phyloP scores from a whole-genome alignment of 2,888 invertebrate species.

The Tipula helvola region DNA sequence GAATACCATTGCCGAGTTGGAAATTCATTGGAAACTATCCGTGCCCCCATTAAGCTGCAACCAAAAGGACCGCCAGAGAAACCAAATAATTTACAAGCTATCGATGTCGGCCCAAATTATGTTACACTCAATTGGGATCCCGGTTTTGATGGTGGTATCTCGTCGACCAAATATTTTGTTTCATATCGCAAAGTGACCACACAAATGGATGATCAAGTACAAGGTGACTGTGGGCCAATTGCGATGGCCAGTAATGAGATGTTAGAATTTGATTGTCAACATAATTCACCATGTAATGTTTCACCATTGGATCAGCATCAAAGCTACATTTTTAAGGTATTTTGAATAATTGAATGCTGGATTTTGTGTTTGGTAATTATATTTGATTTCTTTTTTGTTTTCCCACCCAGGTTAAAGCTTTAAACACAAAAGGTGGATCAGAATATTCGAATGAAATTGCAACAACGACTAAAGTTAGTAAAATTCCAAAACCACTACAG shows the following conservation, averaged over 20 bases:
- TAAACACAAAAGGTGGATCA: conserved; percentile 78
- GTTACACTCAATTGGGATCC: conserved; percentile 77
- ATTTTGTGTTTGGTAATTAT: not conserved
- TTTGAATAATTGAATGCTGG: conserved; percentile 19
- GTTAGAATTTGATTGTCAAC: conserved; percentile 76
- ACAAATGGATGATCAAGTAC: conserved; percentile 45
- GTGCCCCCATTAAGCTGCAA: conserved; percentile 65
- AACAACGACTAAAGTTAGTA: conserved; percentile 71
- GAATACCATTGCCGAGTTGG: conserved; percentile 82
- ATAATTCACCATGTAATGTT: conserved; percentile 78
- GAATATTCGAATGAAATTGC: conserved; percentile 75
- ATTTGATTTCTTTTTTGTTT: conserved; percentile 24
- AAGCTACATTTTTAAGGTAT: conserved; percentile 71
- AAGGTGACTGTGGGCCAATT: conserved; percentile 47
- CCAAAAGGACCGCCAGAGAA: conserved; percentile 80
- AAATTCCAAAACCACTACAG: conserved; percentile 66
- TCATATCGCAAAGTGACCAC: conserved; percentile 57
- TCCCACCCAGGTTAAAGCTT: conserved; percentile 51
- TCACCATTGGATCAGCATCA: conserved; percentile 76
- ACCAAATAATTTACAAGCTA: conserved; percentile 57
- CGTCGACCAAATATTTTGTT: conserved; percentile 79
- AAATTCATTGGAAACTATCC: conserved; percentile 66
- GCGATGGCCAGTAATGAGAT: conserved; percentile 51
- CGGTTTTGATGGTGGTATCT: conserved; percentile 81
- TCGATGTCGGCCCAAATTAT: conserved; percentile 64